phyloP scores from a whole-genome alignment of 1,140 invertebrate species.

The Anastatus disparis region DNA sequence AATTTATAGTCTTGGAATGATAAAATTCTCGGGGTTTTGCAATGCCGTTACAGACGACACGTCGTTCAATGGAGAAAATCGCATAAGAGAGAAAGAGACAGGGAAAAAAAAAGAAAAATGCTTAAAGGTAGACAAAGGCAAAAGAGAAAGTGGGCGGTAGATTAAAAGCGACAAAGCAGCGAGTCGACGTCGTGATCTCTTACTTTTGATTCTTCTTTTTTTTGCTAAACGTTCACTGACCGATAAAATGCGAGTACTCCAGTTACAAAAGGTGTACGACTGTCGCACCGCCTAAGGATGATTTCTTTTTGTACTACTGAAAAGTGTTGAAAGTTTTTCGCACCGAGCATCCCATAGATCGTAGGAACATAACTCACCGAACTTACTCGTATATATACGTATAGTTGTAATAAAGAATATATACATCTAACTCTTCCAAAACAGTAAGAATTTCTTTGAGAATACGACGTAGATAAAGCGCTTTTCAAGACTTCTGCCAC shows the following conservation, averaged over 20 bases:
- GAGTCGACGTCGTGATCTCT: not conserved
- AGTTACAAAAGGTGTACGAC: no score
- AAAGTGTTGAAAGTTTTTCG: no score
- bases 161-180: slow-evolving; percentile 32
- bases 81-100: not conserved
- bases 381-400: not conserved
- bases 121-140: not conserved
- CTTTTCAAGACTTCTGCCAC: not conserved
- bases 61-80: slow-evolving; percentile 5
- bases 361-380: slow-evolving; percentile 25
- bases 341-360: not conserved
- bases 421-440: no score
- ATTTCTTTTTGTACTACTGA: slow-evolving; percentile 7
- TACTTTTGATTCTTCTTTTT: not conserved
- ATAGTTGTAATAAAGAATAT: no score
- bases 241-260: slow-evolving; percentile 1
- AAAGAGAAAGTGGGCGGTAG: not conserved
- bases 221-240: not conserved
- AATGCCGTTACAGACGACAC: not conserved
- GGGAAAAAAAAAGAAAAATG: not conserved
- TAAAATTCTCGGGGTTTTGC: slow-evolving; percentile 27
- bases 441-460: not conserved
- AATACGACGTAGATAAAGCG: slow-evolving; percentile 21
- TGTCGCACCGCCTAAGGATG: not conserved
- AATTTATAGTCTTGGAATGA: slow-evolving; percentile 33